Percentiles rank a stretch among this genome's conserved stretches.
phyloP scores from a whole-genome alignment of 2,113 vertebrate genomes.

The Numida meleagris region DNA sequence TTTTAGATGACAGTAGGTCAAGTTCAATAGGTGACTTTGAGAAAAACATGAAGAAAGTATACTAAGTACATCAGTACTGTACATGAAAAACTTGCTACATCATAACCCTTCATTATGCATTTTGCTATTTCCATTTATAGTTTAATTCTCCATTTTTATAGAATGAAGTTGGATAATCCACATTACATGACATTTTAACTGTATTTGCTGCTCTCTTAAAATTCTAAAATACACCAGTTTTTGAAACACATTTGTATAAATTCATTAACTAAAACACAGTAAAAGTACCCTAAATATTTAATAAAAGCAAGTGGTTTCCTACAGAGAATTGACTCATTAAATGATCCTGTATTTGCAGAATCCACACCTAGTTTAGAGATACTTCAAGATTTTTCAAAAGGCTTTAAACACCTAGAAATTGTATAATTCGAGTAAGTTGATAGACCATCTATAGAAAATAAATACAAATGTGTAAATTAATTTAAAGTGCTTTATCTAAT shows the following conservation, averaged over 20 bases:
- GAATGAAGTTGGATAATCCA: background rate
- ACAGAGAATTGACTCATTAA: background rate
- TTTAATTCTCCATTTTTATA: background rate
- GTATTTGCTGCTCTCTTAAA: background rate
- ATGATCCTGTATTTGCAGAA: background rate
- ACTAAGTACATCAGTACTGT: background rate
- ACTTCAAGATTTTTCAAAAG: background rate
- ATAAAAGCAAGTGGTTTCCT: background rate
- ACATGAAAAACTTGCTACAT: background rate
- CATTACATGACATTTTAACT: background rate
- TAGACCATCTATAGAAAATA: background rate
- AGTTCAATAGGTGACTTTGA: background rate
- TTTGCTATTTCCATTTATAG: background rate
- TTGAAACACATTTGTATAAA: background rate
- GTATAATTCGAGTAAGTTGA: background rate
- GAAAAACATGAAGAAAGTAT: background rate
- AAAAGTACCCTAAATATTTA: background rate
- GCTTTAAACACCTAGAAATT: background rate
- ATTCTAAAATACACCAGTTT: background rate
- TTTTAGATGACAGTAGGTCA: background rate
- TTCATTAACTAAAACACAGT: background rate
- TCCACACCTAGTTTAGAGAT: background rate
- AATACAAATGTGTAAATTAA: background rate
- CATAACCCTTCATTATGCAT: background rate
- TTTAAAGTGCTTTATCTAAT: background rate